Conservation (phyloP, 2,797 vertebrate species). For the Champsocephalus gunnari region DNA sequence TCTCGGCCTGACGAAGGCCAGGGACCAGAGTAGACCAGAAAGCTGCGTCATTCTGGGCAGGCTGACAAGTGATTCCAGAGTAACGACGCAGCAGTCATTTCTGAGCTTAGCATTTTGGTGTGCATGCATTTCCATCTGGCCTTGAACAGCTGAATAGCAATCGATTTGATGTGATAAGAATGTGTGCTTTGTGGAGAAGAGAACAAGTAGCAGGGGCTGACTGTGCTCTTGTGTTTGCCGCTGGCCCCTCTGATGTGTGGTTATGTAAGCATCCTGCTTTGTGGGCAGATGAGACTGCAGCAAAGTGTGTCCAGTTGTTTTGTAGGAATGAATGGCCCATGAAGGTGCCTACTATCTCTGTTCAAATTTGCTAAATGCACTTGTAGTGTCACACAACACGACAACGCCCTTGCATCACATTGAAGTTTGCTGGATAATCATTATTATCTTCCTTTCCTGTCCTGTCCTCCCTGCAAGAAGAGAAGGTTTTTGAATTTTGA, state of each 20-base stretch:
- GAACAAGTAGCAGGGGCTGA: conserved; percentile 61
- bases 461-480: conserved; percentile 69
- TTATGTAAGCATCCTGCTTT: conserved; percentile 77
- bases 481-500: conserved; percentile 70
- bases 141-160: conserved; percentile 47
- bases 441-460: conserved; percentile 61
- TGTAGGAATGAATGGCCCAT: conserved; percentile 61
- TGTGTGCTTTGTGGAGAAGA: conserved; percentile 64
- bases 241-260: conserved; percentile 62
- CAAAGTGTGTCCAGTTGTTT: conserved; percentile 72
- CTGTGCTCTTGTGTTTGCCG: conserved; percentile 70
- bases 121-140: conserved; percentile 55
- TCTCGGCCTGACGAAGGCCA: conserved; percentile 34
- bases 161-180: conserved; percentile 60
- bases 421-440: conserved; percentile 62
- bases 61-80: conserved; percentile 40
- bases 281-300: conserved; percentile 75
- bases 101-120: conserved; percentile 28
- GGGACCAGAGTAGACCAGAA: conserved; percentile 41
- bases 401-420: conserved; percentile 48
- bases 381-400: conserved; percentile 32
- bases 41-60: conserved; percentile 44
- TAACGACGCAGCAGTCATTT: conserved; percentile 28
- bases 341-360: conserved; percentile 42
- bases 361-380: conserved; percentile 50